Evolutionary conservation across 2,888 invertebrate genomes (phyloP).

Genomic region (Pteria penguin): DNA sequence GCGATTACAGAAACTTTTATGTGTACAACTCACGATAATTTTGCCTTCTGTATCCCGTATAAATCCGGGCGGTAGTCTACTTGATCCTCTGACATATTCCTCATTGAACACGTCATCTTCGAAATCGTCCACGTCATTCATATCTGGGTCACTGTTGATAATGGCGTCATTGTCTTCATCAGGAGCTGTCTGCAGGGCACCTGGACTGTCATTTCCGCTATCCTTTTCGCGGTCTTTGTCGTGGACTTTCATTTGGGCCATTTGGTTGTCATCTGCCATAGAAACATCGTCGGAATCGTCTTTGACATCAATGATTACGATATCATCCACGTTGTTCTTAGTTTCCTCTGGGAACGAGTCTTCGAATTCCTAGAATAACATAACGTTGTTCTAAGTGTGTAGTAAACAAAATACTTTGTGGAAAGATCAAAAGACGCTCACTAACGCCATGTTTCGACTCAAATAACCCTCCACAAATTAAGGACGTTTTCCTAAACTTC

Average conservation of each 20-base stretch:
- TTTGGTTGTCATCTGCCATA: background rate
- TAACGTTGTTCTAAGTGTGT: too few relatives aligned
- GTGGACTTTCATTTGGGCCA: background rate
- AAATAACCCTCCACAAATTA: too few relatives aligned
- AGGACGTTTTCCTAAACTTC: too few relatives aligned
- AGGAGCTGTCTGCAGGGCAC: background rate
- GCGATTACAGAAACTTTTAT: too few relatives aligned
- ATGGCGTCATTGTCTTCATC: background rate
- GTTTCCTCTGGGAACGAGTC: conserved; percentile 9
- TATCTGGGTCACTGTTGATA: conserved; percentile 25
- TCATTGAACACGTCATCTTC: conserved; percentile 23
- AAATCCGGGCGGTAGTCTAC: conserved; percentile 51
- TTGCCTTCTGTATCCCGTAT: conserved; percentile 50
- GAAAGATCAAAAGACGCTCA: too few relatives aligned
- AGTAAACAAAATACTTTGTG: too few relatives aligned
- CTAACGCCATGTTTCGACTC: too few relatives aligned
- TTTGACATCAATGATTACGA: background rate
- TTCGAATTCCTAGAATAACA: conserved; percentile 11
- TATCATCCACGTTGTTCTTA: background rate
- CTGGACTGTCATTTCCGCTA: conserved; percentile 39
- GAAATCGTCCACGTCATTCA: conserved; percentile 12
- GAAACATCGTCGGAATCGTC: background rate
- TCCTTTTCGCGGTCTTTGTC: conserved; percentile 32
- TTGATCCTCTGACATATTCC: conserved; percentile 23
- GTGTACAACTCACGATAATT: conserved; percentile 61